phyloP scores from a whole-genome alignment of 1,140 invertebrate species.

The Cardiocondyla obscurior region DNA sequence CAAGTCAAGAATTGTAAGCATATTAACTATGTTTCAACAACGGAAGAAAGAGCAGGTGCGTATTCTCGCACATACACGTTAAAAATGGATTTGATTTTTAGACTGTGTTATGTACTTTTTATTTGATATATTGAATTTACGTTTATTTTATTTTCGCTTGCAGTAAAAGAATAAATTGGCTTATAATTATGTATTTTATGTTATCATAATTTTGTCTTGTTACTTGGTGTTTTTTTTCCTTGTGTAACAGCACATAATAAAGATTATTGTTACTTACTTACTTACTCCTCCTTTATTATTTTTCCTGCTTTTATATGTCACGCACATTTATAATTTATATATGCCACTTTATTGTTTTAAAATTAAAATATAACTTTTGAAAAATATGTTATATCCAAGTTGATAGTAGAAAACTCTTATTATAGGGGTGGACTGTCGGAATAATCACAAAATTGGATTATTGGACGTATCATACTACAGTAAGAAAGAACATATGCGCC shows the following conservation, averaged over 20 bases:
- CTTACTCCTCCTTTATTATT: conserved; percentile 26
- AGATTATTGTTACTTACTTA: conserved; percentile 43
- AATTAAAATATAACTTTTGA: neutral
- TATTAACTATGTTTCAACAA: conserved; percentile 70
- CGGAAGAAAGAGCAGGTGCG: conserved; percentile 50
- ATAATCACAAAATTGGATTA: conserved; percentile 17
- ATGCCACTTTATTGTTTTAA: neutral
- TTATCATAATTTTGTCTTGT: conserved; percentile 26
- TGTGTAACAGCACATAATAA: conserved; percentile 39
- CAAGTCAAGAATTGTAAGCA: conserved; percentile 72
- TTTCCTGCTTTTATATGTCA: conserved; percentile 3
- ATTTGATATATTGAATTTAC: neutral
- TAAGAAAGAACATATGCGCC: conserved; percentile 13
- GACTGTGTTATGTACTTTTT: conserved; percentile 7
- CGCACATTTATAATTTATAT: neutral
- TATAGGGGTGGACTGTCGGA: conserved; percentile 29
- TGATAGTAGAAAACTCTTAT: neutral
- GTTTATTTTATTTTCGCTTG: conserved; percentile 20
- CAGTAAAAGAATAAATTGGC: neutral
- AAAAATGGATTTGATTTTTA: neutral
- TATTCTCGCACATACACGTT: conserved; percentile 54
- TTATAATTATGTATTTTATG: neutral
- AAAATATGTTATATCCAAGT: neutral
- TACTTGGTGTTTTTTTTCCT: conserved; percentile 28
- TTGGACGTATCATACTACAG: neutral